Base-by-base conservation (phyloP, 2,888 invertebrate species). In the Silvanus unidentatus region DNA sequence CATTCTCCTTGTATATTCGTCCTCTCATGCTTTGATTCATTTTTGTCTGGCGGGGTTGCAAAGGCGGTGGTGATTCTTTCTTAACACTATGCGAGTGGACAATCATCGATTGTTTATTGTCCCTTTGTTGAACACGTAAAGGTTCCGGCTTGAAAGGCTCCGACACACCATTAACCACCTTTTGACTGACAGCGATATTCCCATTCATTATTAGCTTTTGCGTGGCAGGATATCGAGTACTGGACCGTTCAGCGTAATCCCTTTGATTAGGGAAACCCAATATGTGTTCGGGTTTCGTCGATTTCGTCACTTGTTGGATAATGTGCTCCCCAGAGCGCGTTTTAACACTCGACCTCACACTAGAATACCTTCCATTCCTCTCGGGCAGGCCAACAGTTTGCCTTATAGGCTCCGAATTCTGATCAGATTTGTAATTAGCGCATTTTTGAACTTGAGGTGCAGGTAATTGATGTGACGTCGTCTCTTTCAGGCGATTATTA, bases 141-240 rank as follows among this genome's bases (percentile, higher is more conserved):
- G 72, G 71, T 51, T 72, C 71, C 3, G 70, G 66, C 39, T 67
- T 57, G 49, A 8, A 12, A 5, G n/a, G 10, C 10, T 32, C 32
- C 22, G n/a, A n/a, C 9, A 65, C 27, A n/a, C 65, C 63, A 40
- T 58, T 61, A 2, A 68, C 65, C 49, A 68, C 65, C 50, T 71
- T 71, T 51, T 73, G 69, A 55, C 74, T 73, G 9, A 68, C 63
- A 1, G 70, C 70, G 3, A 75, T 63, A 49, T 68, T 71, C 5
- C 75, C 63, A 48, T 75, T 77, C 4, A 75, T 56, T 47, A 72
- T 66, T 1, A 76, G 59, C 53, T 76, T 76, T 47, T 76, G 75
- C 2, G 70, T 68, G 0, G 71, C 50, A 1, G 69, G 72, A 58
- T 74, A 75, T 52, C 75, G 68, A 39, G 74, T 60, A 54, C 72